Percentiles rank a stretch among this genome's conserved stretches.
phyloP scores from a whole-genome alignment of 2,113 vertebrate genomes.

The Centropus unirufus region DNA sequence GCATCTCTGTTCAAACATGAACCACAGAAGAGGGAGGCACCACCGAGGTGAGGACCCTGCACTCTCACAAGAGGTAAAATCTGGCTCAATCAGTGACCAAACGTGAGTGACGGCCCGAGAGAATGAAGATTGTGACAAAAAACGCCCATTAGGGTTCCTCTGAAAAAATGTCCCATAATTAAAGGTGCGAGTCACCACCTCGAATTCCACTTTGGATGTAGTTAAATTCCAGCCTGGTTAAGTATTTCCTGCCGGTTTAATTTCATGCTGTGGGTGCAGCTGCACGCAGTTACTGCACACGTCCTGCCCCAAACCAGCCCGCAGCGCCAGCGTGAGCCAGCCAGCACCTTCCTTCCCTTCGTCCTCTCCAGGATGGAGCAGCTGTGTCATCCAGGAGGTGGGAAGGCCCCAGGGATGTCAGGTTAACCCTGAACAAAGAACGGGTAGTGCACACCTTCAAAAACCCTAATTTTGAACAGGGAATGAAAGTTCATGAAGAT shows the following conservation, averaged over 20 bases:
- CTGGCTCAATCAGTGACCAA: neutral
- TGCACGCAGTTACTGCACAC: slow-evolving; percentile 62
- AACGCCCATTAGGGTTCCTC: neutral
- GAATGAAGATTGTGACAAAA: neutral
- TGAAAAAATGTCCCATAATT: slow-evolving; percentile 3
- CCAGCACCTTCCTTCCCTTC: slow-evolving; percentile 16
- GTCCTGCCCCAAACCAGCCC: slow-evolving; percentile 63
- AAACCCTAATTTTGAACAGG: fast-evolving
- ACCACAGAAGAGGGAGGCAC: neutral
- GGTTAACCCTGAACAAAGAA: neutral
- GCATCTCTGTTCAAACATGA: neutral
- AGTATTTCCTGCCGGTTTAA: slow-evolving; percentile 66
- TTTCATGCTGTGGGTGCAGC: slow-evolving; percentile 66
- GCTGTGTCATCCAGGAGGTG: slow-evolving; percentile 10
- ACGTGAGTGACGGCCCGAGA: neutral
- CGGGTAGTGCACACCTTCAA: neutral
- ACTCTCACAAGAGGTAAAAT: neutral
- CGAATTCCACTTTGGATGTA: slow-evolving; percentile 64
- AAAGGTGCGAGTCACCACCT: slow-evolving; percentile 56
- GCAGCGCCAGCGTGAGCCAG: slow-evolving; percentile 16
- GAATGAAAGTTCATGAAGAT: neutral
- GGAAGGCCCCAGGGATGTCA: neutral
- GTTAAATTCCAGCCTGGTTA: slow-evolving; percentile 66
- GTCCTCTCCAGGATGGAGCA: slow-evolving; percentile 20
- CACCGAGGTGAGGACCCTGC: neutral